Conservation (phyloP, 2,113 vertebrate genomes). For the Oxyruncus cristatus region DNA sequence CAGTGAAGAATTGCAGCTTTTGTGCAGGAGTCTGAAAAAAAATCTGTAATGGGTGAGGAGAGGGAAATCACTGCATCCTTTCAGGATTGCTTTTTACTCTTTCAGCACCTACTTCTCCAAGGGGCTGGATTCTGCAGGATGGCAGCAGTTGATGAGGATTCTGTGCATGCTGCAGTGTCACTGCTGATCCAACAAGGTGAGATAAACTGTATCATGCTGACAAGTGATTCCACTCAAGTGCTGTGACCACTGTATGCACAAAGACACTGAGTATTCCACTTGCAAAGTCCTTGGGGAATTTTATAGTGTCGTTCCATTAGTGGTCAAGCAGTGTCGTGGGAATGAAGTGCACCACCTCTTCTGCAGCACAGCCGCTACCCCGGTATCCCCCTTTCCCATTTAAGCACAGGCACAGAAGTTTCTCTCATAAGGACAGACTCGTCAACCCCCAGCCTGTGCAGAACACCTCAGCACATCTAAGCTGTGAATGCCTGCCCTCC, state of each 20-base stretch:
- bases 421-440: not conserved
- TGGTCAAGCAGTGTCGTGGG: not conserved
- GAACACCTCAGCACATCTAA: not conserved
- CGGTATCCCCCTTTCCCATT: not conserved
- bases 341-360: not conserved
- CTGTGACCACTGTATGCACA: not conserved
- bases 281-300: not conserved
- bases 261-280: not conserved
- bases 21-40: not conserved
- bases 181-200: not conserved
- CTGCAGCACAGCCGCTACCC: not conserved
- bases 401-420: not conserved
- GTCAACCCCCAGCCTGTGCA: not conserved
- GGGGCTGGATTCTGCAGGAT: not conserved
- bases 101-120: not conserved
- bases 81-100: not conserved
- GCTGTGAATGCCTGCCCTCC: not conserved
- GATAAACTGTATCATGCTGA: not conserved
- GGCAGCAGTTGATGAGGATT: not conserved
- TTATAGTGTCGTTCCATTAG: not conserved
- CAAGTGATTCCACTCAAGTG: not conserved
- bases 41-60: not conserved
- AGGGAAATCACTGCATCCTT: not conserved
- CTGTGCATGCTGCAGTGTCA: not conserved
- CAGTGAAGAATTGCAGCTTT: not conserved